Base-by-base conservation (phyloP, 2,888 invertebrate genomes). In the Phragmatobia fuliginosa region DNA sequence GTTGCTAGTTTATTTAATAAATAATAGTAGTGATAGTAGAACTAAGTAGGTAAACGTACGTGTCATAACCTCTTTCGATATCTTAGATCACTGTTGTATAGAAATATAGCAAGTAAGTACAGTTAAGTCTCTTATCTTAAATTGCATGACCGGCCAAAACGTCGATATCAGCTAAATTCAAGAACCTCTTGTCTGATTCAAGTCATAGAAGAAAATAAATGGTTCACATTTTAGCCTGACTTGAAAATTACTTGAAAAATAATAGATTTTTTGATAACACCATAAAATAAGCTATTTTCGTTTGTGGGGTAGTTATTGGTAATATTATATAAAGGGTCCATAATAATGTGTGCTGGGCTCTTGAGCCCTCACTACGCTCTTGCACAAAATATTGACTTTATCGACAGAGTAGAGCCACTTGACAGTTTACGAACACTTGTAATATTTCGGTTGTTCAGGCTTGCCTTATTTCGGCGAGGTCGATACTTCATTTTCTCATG, bases 371-470 rank as follows among this genome's bases (percentile, higher is more conserved):
- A 60, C 73, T 69, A 75, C 66, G 72, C 72, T 75, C 72, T 74
- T 69, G 67, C 32, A 58, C 63, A 67, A 79, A 83, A 82, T 80
- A 82, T 81, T 82, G 75, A 79, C 73, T 83, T 76, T 72, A 76
- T 75, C 71, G 74, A 73, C 73, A 77, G 73, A 74, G 66, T 72
- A 69, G n/a, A n/a, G 67, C 67, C 63, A 60, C 76, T 76, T 73
- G 67, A 69, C 67, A 70, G 67, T 70, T 72, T 72, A 62, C 66
- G 65, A 69, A 66, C 72, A 69, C 65, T 75, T 75, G 63, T 70
- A 77, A 70, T 58, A 68, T 70, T 66, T 61, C 64, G 45, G 62
- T 36, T 31, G 25, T 32, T 32, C 25, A 31, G 65, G 64, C 25
- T 61, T 1, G 66, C 63, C 52, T 73, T 68, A 73, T 69, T 74